Evolutionary conservation across 2,888 invertebrate genomes (phyloP).

Genomic region (Aradus depressus): DNA sequence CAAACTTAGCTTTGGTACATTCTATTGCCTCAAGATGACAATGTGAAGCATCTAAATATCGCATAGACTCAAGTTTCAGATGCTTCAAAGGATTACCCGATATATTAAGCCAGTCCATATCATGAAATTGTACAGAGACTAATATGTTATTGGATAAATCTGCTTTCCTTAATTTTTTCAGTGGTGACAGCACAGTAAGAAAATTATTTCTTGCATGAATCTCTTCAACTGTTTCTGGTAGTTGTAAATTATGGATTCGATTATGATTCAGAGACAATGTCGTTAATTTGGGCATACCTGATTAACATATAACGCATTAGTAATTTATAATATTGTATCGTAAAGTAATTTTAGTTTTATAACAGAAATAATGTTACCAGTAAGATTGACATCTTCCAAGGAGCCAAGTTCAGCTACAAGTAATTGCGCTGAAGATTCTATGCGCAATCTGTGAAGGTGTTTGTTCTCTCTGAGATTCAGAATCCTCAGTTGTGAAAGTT

Average conservation of each 20-base stretch:
- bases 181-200: background rate
- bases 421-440: background rate
- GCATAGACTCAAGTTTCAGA: constrained; percentile 5
- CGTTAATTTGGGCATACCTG: constrained; percentile 6
- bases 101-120: constrained; percentile 13
- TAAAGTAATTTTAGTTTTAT: background rate
- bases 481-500: constrained; percentile 3
- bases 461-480: constrained; percentile 8
- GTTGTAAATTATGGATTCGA: background rate
- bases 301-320: background rate
- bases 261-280: constrained; percentile 3
- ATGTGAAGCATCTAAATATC: constrained; percentile 8
- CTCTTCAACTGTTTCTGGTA: constrained; percentile 1
- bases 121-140: background rate
- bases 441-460: constrained; percentile 1
- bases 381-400: constrained; percentile 3
- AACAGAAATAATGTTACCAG: background rate
- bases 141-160: constrained; percentile 2
- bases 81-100: background rate
- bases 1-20: background rate
- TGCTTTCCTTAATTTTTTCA: constrained; percentile 4
- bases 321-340: background rate
- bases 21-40: constrained; percentile 2
- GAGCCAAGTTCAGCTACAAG: constrained; percentile 5
- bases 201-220: constrained; percentile 6